Base-by-base conservation (phyloP, 2,113 vertebrate genomes). In the Megaceryle maxima region DNA sequence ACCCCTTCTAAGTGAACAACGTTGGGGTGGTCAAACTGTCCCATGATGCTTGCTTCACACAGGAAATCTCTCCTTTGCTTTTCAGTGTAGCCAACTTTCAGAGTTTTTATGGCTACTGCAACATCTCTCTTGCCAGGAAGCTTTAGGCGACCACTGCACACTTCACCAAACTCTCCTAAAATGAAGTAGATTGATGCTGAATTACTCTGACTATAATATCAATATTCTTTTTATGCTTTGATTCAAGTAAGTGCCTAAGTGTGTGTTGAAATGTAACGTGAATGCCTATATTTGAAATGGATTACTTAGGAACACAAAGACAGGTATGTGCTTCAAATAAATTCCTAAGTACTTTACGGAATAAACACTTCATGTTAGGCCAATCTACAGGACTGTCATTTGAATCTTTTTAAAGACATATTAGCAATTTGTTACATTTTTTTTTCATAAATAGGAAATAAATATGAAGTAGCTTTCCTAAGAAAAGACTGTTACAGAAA, bases 21-120 rank as follows among this genome's bases (percentile, higher is more conserved):
- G 4, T 99, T 99, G 43, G 99, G 99, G 90, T 99, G 99, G 97
- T 99, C 99, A 82, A 99, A 99, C 94, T 99, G 99, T 5, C 99
- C 99, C 99, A 99, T 99, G 91, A 99, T 99, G 98, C 99, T 99
- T 62, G 99, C 99, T 97, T 99, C 99, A 75, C 99, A 99, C 41
- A 99, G 97, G 96, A 99, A 99, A 97, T 99, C 99, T 96, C 99
- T 98, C 90, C 99, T 98, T 85, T 99, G 99, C 95, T 99, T 99
- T 93, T 99, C 99, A 1, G 99, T 99, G 96, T 99, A 99, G 96
- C 99, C 99, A 96, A 99, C 99, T 97, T 99, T 99, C 62, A 99
- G 95, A 5, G 99, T 99, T 98, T 99, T 99, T 95, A 99, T 99
- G 87, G 99, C 99, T 9, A 99, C 99, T 2, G 99, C 98, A 92